Base-by-base conservation (phyloP, 2,113 vertebrate genomes). In the Platichthys stellatus region DNA sequence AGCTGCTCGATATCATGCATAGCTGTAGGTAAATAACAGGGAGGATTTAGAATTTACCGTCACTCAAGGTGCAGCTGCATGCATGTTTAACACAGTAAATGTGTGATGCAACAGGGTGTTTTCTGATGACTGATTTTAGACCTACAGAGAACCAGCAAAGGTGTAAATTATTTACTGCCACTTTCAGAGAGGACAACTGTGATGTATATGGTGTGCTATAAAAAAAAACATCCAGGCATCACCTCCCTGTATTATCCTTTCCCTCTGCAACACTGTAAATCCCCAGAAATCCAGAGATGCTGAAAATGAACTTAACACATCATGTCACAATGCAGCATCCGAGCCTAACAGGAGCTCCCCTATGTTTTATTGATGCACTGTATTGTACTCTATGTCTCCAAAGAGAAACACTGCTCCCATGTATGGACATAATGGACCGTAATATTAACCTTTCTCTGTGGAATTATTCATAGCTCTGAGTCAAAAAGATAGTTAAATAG, bases 391-490 rank as follows among this genome's bases (percentile, higher is more conserved):
- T 21, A 8, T 31, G 35, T 63, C 26, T 35, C 26, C 23, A 74
- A 56, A 60, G 43, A 60, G 49, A 63, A 72, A 58, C 73, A 67
- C 9, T 15, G 35, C 59, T 60, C 14, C 43, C 8, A 31, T 76
- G 35, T 38, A 58, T 17, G 14, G 6, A 24, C 3, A 38, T 1
- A 0, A 51, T 70, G 53, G 9, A 24, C 26, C 21, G 5, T 40
- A 21, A n/a, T 53, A 61, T 68, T 24, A 10, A 45, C 13, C 7
- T 17, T 3, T 24, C 23, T 63, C 9, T 20, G 31, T 31, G 31
- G 31, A 31, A 31, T 69, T 59, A 74, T 79, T 72, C 64, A 81
- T 67, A 56, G n/a, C 63, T 60, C 11, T 11, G 64, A 51, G n/a
- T 14, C 59, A 63, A 15, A 26, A 54, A 20, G 11, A 57, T 3